These are phyloP conservation scores for Adineta ricciae DNA, from an alignment of 2,888 invertebrate species.

Conservation along the genomic window DNA sequence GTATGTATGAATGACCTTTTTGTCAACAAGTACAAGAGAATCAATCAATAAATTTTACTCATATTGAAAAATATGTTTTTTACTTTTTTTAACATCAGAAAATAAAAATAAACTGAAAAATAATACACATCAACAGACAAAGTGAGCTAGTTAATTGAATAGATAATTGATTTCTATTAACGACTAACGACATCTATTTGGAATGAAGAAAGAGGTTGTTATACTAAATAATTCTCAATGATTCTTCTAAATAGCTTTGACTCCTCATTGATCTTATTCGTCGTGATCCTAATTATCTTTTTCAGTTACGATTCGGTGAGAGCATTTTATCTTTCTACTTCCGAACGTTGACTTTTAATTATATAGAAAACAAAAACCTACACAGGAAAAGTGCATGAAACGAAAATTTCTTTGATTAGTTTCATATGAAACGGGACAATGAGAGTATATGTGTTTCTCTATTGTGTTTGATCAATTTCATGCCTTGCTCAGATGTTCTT, in stretches of 20 bases:
- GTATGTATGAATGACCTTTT: neutral
- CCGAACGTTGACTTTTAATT: too few relatives aligned
- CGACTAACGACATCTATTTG: neutral
- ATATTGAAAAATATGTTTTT: neutral
- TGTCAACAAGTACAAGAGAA: slow-evolving; percentile 10
- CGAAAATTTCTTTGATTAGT: too few relatives aligned
- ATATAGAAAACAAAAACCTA: too few relatives aligned
- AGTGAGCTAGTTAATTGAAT: neutral
- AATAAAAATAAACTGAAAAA: neutral
- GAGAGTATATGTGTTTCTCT: too few relatives aligned
- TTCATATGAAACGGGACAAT: too few relatives aligned
- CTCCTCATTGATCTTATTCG: too few relatives aligned
- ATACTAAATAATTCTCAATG: neutral
- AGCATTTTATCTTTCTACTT: too few relatives aligned
- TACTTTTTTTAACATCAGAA: neutral
- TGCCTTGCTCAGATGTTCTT: too few relatives aligned
- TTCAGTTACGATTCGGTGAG: too few relatives aligned
- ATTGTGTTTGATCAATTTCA: too few relatives aligned
- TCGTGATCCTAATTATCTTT: too few relatives aligned
- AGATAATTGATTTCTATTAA: neutral
- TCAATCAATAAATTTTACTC: slow-evolving; percentile 1
- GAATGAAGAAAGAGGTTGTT: neutral
- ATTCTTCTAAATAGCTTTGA: neutral
- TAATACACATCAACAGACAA: neutral
- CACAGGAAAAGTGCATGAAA: too few relatives aligned